Evolutionary conservation across 2,797 vertebrate genomes (phyloP).

Genomic region (Acipenser ruthenus): DNA sequence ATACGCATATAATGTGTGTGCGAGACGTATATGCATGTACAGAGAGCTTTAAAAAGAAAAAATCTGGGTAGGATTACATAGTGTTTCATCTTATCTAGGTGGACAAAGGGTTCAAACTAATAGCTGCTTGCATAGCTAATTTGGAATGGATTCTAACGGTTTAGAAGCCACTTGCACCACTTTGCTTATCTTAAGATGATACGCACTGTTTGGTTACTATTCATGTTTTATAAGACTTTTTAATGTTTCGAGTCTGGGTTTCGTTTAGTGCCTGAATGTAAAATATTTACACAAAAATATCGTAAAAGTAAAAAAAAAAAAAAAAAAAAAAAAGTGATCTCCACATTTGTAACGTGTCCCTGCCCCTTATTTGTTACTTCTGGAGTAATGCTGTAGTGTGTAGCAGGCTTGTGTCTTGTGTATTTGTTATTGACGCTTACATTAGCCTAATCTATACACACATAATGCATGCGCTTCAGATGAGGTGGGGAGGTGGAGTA

Average conservation of each 20-base stretch:
- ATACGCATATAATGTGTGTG: too few species aligned
- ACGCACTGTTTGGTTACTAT: too few species aligned
- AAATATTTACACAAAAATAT: conserved; percentile 2
- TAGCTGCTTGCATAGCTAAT: too few species aligned
- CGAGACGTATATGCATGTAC: too few species aligned
- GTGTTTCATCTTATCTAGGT: too few species aligned
- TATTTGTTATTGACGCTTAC: conserved; percentile 1
- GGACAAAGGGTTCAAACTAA: too few species aligned
- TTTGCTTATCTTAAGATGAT: too few species aligned
- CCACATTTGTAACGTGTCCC: not conserved
- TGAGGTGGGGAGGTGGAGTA: not conserved
- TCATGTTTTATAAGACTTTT: not conserved
- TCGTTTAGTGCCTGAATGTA: conserved; percentile 11
- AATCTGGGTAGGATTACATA: too few species aligned
- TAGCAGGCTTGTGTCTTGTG: conserved; percentile 6
- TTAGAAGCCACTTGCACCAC: too few species aligned
- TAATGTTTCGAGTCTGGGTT: not conserved
- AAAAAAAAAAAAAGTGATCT: not conserved
- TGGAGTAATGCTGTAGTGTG: conserved; percentile 10
- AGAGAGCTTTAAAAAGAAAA: too few species aligned
- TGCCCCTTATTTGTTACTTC: conserved; percentile 3
- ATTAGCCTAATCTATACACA: conserved; percentile 2
- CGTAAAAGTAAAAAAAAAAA: not conserved
- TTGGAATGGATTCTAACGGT: too few species aligned
- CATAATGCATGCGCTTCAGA: not conserved